A percentile compares a stretch with the other conserved stretches of the same genome.
Conservation (phyloP, 53 echinoderm and acorn worm genomes). For the Arbacia lixula region DNA sequence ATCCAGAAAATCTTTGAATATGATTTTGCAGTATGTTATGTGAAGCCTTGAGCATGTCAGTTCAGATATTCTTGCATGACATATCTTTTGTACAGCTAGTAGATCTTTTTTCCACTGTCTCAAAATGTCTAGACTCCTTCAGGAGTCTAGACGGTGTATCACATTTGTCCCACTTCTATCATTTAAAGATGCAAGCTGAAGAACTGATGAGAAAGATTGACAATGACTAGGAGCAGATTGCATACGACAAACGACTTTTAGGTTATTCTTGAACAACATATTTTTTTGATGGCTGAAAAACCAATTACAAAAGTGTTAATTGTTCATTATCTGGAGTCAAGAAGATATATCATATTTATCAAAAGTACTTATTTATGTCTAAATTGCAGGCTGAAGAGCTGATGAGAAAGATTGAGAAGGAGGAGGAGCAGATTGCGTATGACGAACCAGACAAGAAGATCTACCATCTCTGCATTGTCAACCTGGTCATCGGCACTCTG, state of each 20-base stretch:
- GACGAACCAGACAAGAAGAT: constrained; percentile 99
- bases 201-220: constrained; percentile 94
- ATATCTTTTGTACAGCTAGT: no score
- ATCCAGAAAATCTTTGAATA: no score
- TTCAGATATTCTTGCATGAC: no score
- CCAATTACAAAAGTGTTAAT: no score
- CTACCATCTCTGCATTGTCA: constrained; percentile 94
- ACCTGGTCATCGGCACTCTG: constrained; percentile 96
- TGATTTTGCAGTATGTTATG: no score
- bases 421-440: constrained; percentile 97
- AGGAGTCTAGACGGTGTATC: no score
- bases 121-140: no score
- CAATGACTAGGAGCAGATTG: constrained; percentile 90
- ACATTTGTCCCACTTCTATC: not conserved
- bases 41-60: no score
- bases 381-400: constrained; percentile 85
- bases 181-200: constrained; percentile 60
- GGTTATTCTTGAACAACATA: no score
- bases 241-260: constrained; percentile 84
- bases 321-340: no score
- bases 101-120: no score
- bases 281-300: no score
- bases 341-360: constrained; percentile 87
- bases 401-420: constrained; percentile 99
- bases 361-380: constrained; percentile 83